Conservation (phyloP, 2,113 vertebrate species). For the Tupaia tana region DNA sequence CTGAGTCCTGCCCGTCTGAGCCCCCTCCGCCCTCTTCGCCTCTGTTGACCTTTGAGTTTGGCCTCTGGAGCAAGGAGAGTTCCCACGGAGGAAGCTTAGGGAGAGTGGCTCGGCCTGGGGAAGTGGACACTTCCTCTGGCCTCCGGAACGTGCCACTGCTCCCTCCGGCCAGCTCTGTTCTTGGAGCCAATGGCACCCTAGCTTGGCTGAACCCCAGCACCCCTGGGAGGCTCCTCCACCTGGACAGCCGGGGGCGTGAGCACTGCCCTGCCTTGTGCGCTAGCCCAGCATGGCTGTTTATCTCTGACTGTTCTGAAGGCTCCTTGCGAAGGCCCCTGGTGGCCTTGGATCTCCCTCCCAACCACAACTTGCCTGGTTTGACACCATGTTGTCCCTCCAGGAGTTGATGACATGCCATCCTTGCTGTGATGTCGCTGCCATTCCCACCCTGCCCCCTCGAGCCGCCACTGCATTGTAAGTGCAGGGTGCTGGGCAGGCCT, state of each 20-base stretch:
- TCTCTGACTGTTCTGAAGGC: slow-evolving; percentile 68
- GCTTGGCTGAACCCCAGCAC: background rate
- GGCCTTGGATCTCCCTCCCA: slow-evolving; percentile 70
- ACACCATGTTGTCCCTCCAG: slow-evolving; percentile 65
- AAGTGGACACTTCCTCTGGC: too few relatives aligned
- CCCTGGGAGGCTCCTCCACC: accelerated
- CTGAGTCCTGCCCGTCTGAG: background rate
- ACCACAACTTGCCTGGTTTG: slow-evolving; percentile 68
- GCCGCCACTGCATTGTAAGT: slow-evolving; percentile 79
- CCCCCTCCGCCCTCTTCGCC: background rate
- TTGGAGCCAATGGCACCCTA: background rate
- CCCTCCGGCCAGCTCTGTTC: background rate
- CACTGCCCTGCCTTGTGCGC: accelerated
- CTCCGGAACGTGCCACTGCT: background rate
- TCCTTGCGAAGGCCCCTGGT: slow-evolving; percentile 48
- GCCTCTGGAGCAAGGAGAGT: background rate
- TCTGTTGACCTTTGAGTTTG: background rate
- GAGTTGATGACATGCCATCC: slow-evolving; percentile 59
- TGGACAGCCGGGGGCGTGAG: accelerated
- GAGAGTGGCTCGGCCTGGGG: background rate
- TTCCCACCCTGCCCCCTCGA: background rate
- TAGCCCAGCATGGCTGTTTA: background rate
- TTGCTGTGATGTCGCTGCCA: slow-evolving; percentile 68
- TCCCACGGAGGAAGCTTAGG: background rate
- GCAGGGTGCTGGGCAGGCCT: slow-evolving; percentile 71